Evolutionary conservation across 64 coral and sea anemone genomes (phyloP), one percentile per base, ranked within the genome.

Genomic region (Montipora cactus): DNA sequence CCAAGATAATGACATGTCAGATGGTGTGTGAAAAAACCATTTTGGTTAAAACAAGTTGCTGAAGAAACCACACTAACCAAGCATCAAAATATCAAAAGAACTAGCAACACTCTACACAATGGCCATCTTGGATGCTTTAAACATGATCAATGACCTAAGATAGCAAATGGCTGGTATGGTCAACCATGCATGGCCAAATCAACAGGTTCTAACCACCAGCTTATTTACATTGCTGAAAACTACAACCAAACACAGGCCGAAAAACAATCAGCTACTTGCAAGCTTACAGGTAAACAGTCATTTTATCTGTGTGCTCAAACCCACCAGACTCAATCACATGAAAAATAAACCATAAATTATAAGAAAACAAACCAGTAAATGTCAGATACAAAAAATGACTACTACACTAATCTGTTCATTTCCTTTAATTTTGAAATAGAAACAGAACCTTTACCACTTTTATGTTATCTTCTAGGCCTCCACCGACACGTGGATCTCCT

Each of bases 141-240:
- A 85, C 64, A 85, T 70, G 62, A 85, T 71, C 81, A 85, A 71
- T 85, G 81, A 85, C 67, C 81, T 85, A 69, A 85, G 81, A 67
- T 22, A 70, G 47, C 44, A 85, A 85, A 85, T 71, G 81, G 66
- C 81, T 47, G 81, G 66, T 70, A 67, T 70, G 49, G 51, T 50
- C 61, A 85, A 48, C 47, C 81, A 85, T 70, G 81, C 81, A 85
- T 85, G 44, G 66, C 44, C 44, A 68, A 85, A 85, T 47, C 6
- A 70, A 13, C 81, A 70, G 81, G 81, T 85, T 70, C 61, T 44
- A 85, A 49, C 45, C 81, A 85, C 15, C 59, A 23, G 62, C 81
- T 71, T 25, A 62, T 85, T 85, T 64, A 64, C 2, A 15, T 85
- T 13, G 22, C 21, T 9, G 46, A 85, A 70, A 85, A 9, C 46